phyloP scores from a whole-genome alignment of 2,797 vertebrate species.

The Hybognathus amarus region DNA sequence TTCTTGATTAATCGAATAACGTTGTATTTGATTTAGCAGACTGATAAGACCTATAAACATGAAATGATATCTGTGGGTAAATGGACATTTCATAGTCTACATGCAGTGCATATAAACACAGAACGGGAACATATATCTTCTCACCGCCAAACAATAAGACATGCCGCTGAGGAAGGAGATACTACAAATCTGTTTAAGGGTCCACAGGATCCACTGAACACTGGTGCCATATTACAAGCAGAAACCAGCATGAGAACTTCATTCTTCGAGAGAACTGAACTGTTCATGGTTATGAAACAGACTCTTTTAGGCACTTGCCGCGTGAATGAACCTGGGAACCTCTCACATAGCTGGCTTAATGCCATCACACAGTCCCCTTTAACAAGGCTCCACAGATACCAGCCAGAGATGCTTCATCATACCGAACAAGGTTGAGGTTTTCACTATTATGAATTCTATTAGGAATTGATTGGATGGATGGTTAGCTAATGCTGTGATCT shows the following conservation, averaged over 20 bases:
- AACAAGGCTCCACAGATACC: not conserved
- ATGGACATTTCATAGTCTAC: not conserved
- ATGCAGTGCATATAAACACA: constrained; percentile 31
- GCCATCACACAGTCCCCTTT: not conserved
- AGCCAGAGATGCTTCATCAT: not conserved
- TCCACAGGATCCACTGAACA: constrained; percentile 29
- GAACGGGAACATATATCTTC: not conserved
- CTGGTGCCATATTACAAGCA: constrained; percentile 43
- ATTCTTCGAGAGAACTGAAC: constrained; percentile 34
- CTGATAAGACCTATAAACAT: not conserved
- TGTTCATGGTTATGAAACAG: constrained; percentile 56
- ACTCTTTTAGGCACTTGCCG: constrained; percentile 49
- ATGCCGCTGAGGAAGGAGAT: not conserved
- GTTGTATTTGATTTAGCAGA: not conserved
- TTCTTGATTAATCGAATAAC: not conserved
- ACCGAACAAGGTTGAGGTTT: not conserved
- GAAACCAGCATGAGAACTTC: constrained; percentile 39
- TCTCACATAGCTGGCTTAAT: constrained; percentile 58
- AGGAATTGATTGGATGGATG: not conserved
- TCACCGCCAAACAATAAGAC: not conserved
- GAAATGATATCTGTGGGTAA: constrained; percentile 12
- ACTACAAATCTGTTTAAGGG: constrained; percentile 10
- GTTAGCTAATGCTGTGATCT: not conserved
- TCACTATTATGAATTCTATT: not conserved
- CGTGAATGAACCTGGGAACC: constrained; percentile 65